These are phyloP conservation scores for Adineta ricciae DNA, from an alignment of 2,888 invertebrate genomes.

Conservation along the genomic window DNA sequence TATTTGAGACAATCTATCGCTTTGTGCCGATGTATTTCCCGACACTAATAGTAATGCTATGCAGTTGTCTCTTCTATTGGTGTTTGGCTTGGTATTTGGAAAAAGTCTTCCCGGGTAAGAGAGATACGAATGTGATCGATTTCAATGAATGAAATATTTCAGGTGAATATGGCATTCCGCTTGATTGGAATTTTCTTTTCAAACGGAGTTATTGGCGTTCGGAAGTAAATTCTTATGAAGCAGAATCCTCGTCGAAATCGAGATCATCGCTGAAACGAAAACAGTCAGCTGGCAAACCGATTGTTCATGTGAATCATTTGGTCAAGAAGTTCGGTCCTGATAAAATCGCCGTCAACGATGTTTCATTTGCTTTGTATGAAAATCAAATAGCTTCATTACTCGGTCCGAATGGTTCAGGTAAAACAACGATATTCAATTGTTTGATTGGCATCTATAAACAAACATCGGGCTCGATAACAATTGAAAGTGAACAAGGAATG, in stretches of 20 bases:
- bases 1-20: neutral
- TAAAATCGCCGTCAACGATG: neutral
- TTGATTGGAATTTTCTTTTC: conserved; percentile 49
- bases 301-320: neutral
- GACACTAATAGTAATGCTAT: neutral
- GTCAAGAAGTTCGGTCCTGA: neutral
- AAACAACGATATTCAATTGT: conserved; percentile 37
- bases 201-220: conserved; percentile 38
- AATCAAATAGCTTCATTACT: neutral
- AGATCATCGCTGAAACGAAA: neutral
- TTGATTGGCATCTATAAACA: conserved; percentile 63
- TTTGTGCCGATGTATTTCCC: neutral
- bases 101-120: conserved; percentile 46
- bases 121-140: too few relatives aligned
- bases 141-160: neutral
- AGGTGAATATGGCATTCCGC: conserved; percentile 43
- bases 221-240: neutral
- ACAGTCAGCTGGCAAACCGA: neutral
- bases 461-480: conserved; percentile 60
- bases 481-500: neutral
- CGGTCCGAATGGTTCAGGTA: neutral
- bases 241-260: neutral
- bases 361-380: neutral
- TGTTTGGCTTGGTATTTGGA: conserved; percentile 49
- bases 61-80: conserved; percentile 40